phyloP scores from a whole-genome alignment of 2,113 vertebrate genomes.

The Oncorhynchus tshawytscha region DNA sequence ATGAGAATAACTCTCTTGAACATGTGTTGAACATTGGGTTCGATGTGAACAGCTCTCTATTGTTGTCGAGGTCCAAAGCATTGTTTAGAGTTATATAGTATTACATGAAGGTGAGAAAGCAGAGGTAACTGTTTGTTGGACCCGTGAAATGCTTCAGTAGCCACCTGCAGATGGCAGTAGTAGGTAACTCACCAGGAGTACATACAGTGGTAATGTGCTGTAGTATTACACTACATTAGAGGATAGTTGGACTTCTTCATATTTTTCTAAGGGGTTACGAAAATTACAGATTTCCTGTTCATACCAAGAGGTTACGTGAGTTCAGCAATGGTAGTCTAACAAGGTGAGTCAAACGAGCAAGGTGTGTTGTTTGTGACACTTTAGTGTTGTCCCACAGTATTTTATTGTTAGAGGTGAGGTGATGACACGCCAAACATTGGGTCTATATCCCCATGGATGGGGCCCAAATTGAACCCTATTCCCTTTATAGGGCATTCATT shows the following conservation, averaged over 20 bases:
- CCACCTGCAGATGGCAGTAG: constrained; percentile 66
- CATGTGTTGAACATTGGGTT: neutral
- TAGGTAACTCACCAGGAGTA: constrained; percentile 37
- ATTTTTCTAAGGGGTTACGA: too few species aligned
- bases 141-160: neutral
- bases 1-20: neutral
- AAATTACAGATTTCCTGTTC: too few species aligned
- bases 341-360: too few species aligned
- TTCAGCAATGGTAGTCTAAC: too few species aligned
- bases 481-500: too few species aligned
- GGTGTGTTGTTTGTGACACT: too few species aligned
- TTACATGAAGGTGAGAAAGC: neutral
- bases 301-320: too few species aligned
- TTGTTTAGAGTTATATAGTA: neutral
- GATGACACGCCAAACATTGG: too few species aligned
- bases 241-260: neutral
- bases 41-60: neutral
- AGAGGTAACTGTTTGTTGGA: neutral
- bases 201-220: neutral
- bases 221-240: neutral
- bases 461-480: too few species aligned
- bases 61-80: neutral
- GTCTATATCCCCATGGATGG: too few species aligned
- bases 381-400: too few species aligned
- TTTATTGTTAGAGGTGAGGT: too few species aligned